Evolutionary conservation across 2,797 vertebrate species (phyloP).

Genomic region (Helicolenus hilgendorfi): DNA sequence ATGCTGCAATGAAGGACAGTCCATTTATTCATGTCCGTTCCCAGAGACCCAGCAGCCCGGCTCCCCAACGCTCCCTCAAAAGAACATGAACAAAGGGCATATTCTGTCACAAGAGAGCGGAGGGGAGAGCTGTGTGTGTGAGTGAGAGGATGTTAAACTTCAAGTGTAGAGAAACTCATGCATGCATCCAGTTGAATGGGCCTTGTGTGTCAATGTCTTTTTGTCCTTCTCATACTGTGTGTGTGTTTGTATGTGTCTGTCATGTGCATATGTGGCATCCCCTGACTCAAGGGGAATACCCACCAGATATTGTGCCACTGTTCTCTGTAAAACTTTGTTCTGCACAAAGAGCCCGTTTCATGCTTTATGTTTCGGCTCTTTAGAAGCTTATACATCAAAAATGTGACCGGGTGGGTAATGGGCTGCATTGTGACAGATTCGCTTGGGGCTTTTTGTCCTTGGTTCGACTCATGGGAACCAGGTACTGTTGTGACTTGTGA

Average conservation of each 20-base stretch:
- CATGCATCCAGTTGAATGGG: slow-evolving; percentile 42
- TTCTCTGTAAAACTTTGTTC: slow-evolving; percentile 76
- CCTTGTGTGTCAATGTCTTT: slow-evolving; percentile 31
- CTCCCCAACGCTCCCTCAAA: slow-evolving; percentile 62
- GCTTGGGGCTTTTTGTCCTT: slow-evolving; percentile 73
- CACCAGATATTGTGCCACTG: slow-evolving; percentile 68
- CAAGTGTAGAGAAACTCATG: slow-evolving; percentile 45
- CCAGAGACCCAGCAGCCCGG: slow-evolving; percentile 69
- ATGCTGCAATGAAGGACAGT: slow-evolving; percentile 79
- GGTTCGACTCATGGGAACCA: slow-evolving; percentile 83
- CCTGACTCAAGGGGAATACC: slow-evolving; percentile 73
- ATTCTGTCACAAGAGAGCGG: slow-evolving; percentile 73
- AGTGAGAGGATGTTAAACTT: slow-evolving; percentile 45
- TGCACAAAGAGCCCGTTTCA: slow-evolving; percentile 80
- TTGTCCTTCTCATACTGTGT: background rate
- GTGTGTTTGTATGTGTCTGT: slow-evolving; percentile 22
- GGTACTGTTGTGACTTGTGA: slow-evolving; percentile 50
- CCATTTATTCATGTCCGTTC: slow-evolving; percentile 82
- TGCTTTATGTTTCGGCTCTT: slow-evolving; percentile 64
- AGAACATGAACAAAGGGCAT: slow-evolving; percentile 79
- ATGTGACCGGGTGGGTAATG: slow-evolving; percentile 65
- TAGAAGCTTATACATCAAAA: slow-evolving; percentile 78
- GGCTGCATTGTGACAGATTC: slow-evolving; percentile 58
- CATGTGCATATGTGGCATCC: slow-evolving; percentile 48
- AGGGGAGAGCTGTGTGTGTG: slow-evolving; percentile 6